phyloP scores from a whole-genome alignment of 2,888 invertebrate genomes.

The Hyppa rectilinea region DNA sequence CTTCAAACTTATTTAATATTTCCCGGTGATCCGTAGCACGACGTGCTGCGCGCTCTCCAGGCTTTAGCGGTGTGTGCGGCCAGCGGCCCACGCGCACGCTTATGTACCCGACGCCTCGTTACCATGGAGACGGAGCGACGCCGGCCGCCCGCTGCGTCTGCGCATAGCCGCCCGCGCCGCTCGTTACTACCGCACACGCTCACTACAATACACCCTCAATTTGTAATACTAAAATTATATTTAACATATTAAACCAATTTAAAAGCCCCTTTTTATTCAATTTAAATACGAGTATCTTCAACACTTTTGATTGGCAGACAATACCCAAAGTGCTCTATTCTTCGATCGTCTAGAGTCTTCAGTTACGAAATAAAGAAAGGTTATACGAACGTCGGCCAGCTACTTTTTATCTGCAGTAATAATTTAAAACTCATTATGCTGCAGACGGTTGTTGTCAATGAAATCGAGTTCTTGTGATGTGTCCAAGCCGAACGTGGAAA shows the following conservation, averaged over 20 bases:
- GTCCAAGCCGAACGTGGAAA: conserved; percentile 87
- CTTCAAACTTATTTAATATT: conserved; percentile 81
- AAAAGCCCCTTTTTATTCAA: conserved; percentile 47
- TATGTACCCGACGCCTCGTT: conserved; percentile 83
- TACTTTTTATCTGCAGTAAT: conserved; percentile 89
- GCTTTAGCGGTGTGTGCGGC: conserved; percentile 83
- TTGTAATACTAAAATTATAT: conserved; percentile 53
- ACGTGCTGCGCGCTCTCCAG: conserved; percentile 89
- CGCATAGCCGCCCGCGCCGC: conserved; percentile 64
- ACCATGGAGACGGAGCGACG: conserved; percentile 87
- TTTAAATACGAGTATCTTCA: conserved; percentile 51
- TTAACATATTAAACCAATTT: conserved; percentile 44
- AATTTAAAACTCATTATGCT: conserved; percentile 90
- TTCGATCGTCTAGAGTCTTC: conserved; percentile 76
- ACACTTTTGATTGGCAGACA: conserved; percentile 48
- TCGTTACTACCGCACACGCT: conserved; percentile 58
- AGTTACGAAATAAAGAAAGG: conserved; percentile 85
- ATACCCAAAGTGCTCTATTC: conserved; percentile 58
- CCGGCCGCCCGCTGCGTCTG: conserved; percentile 77
- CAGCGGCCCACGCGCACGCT: conserved; percentile 74
- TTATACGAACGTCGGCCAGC: conserved; percentile 80
- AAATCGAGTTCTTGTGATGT: conserved; percentile 90
- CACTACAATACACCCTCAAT: conserved; percentile 59
- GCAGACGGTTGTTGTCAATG: conserved; percentile 88
- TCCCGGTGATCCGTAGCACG: conserved; percentile 88